Evolutionary conservation across 1,140 invertebrate genomes (phyloP).

Genomic region (Trachelipus rathkii): DNA sequence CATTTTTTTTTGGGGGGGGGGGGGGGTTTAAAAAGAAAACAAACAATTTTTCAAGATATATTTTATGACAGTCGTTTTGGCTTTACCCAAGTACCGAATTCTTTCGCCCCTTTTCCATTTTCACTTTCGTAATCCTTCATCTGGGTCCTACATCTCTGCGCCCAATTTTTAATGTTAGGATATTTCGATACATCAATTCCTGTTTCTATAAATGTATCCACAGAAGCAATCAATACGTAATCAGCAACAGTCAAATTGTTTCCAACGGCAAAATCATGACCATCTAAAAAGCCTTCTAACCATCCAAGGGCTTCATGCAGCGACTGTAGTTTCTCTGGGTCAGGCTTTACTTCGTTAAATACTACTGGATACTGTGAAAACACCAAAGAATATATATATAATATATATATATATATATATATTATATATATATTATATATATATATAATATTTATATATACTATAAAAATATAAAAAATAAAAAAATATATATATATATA

Average conservation of each 20-base stretch:
- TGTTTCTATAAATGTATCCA: slow-evolving; percentile 45
- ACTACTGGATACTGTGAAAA: slow-evolving; percentile 32
- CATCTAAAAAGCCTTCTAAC: slow-evolving; percentile 46
- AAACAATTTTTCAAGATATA: no score
- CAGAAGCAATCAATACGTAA: slow-evolving; percentile 46
- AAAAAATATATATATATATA: neutral
- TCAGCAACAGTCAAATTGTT: slow-evolving; percentile 49
- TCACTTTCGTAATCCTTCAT: slow-evolving; percentile 63
- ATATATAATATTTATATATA: neutral
- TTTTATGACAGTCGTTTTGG: no score
- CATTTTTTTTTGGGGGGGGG: no score
- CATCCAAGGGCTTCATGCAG: slow-evolving; percentile 43
- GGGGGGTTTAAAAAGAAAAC: no score
- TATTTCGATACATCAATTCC: slow-evolving; percentile 52
- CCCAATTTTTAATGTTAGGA: slow-evolving; percentile 62
- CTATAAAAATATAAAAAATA: neutral
- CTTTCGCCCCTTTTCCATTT: no score
- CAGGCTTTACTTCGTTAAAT: slow-evolving; percentile 26
- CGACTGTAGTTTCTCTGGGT: slow-evolving; percentile 30
- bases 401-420: neutral
- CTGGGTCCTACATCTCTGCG: slow-evolving; percentile 61
- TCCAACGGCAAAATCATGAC: slow-evolving; percentile 46
- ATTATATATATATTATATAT: neutral
- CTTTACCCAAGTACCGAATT: no score
- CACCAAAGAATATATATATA: no score